phyloP scores from a whole-genome alignment of 2,888 invertebrate genomes.

The Idaea biselata region DNA sequence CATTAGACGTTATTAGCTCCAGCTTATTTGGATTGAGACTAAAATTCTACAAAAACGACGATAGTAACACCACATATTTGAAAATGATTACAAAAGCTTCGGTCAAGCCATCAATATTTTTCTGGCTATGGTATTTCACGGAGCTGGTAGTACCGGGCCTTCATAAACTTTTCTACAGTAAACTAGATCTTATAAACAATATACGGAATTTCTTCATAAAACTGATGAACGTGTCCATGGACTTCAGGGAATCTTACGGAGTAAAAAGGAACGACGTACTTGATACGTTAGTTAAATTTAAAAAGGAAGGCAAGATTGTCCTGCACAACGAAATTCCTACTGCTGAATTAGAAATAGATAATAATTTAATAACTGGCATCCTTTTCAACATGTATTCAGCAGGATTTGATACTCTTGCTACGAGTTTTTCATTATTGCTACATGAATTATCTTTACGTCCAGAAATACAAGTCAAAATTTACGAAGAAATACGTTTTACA shows the following conservation, averaged over 20 bases:
- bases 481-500: constrained; percentile 28
- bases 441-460: constrained; percentile 31
- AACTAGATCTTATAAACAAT: constrained; percentile 11
- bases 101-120: constrained; percentile 8
- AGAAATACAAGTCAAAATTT: constrained; percentile 28
- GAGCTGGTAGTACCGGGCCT: constrained; percentile 15
- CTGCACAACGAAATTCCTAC: not conserved
- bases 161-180: constrained; percentile 6
- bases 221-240: constrained; percentile 11
- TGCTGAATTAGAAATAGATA: constrained; percentile 40
- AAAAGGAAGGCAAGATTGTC: constrained; percentile 23
- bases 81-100: constrained; percentile 10
- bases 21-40: constrained; percentile 19
- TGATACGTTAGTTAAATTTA: constrained; percentile 35
- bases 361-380: constrained; percentile 42
- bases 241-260: constrained; percentile 12
- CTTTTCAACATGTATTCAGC: constrained; percentile 49
- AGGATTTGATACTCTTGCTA: constrained; percentile 59
- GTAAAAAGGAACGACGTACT: constrained; percentile 37
- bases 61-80: constrained; percentile 11
- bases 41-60: constrained; percentile 12
- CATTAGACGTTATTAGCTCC: constrained; percentile 16
- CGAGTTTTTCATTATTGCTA: constrained; percentile 38
- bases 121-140: constrained; percentile 15
- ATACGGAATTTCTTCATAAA: constrained; percentile 10